A percentile compares a stretch with the other conserved stretches of the same genome.
phyloP scores from a whole-genome alignment of 1,140 invertebrate species.

The Caenorhabditis briggsae region DNA sequence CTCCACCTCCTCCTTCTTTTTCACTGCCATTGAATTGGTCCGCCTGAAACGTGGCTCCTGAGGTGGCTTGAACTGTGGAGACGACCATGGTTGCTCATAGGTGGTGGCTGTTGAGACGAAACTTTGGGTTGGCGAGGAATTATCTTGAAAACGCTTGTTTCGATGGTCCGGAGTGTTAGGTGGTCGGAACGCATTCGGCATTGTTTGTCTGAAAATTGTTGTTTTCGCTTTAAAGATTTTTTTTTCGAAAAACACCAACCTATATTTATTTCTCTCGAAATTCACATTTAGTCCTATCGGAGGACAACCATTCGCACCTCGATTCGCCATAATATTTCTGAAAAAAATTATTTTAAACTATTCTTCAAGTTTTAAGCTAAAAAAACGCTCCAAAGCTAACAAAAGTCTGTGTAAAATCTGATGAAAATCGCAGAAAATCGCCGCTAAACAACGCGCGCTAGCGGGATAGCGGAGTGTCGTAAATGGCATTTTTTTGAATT shows the following conservation, averaged over 20 bases:
- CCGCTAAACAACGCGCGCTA: too few species aligned
- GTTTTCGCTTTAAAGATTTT: neutral
- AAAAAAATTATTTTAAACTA: neutral
- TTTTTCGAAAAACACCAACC: neutral
- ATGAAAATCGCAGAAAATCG: too few species aligned
- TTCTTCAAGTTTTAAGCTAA: too few species aligned
- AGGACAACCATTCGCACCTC: neutral
- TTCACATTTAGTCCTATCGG: neutral
- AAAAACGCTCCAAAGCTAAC: neutral
- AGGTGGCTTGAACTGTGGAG: neutral
- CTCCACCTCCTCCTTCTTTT: neutral
- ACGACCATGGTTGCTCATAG: conserved; percentile 27
- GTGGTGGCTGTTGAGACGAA: neutral
- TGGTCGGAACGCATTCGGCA: conserved; percentile 32
- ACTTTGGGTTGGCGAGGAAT: conserved; percentile 20
- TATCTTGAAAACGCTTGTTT: neutral
- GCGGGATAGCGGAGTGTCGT: too few species aligned
- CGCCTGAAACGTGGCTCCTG: neutral
- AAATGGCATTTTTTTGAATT: too few species aligned
- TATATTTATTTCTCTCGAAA: conserved; percentile 31
- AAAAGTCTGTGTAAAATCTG: too few species aligned
- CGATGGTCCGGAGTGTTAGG: neutral
- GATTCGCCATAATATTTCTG: neutral
- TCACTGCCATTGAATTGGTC: conserved; percentile 5
- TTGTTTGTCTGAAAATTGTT: conserved; percentile 22